Evolutionary conservation across 2,797 vertebrate species (phyloP).

Genomic region (Gallirallus australis): DNA sequence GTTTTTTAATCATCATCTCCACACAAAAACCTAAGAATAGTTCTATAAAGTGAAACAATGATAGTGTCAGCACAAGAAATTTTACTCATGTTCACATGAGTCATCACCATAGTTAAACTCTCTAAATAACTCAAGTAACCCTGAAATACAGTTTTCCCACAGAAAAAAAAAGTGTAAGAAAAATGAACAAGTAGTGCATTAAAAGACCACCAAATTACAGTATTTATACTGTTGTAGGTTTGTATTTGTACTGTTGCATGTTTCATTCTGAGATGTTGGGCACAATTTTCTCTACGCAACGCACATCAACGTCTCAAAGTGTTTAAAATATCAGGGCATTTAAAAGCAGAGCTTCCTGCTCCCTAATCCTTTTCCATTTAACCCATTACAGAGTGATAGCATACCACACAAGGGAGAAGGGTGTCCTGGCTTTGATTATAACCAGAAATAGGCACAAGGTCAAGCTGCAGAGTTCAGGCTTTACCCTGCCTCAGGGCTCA

Average conservation of each 20-base stretch:
- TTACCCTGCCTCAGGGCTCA: rapidly evolving
- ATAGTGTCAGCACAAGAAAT: not conserved
- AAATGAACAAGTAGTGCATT: not conserved
- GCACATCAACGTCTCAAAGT: not conserved
- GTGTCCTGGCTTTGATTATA: not conserved
- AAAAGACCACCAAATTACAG: not conserved
- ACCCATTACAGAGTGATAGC: not conserved
- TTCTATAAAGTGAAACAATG: not conserved
- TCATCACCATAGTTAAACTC: not conserved
- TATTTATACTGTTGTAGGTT: not conserved
- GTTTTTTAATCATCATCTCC: not conserved
- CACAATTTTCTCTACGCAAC: not conserved
- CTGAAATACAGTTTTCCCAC: not conserved
- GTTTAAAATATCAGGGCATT: not conserved
- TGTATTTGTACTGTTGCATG: not conserved
- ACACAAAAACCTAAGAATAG: not conserved
- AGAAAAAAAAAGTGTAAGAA: not conserved
- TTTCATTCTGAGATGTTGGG: not conserved
- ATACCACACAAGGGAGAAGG: not conserved
- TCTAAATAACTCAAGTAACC: not conserved
- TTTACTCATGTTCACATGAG: not conserved
- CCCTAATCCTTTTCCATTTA: not conserved
- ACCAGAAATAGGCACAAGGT: not conserved
- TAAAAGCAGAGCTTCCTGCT: not conserved
- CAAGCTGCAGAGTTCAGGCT: not conserved